Evolutionary conservation across 1,140 invertebrate genomes (phyloP).

Genomic region (Vanessa tameamea): DNA sequence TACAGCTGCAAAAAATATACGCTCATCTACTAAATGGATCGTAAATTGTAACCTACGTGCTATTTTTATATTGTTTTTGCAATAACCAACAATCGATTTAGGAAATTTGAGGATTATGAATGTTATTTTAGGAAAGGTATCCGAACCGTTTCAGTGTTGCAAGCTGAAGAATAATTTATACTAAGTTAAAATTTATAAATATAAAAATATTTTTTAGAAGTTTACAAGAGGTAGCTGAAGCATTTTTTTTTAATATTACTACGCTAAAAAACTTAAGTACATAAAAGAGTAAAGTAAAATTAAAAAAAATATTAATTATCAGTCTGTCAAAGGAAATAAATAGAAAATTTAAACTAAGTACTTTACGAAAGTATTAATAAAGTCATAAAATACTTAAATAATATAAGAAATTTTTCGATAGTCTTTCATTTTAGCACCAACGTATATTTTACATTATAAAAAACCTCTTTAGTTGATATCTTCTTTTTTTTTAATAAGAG

Average conservation of each 20-base stretch:
- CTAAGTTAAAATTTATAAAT: conserved; percentile 55
- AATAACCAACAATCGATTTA: conserved; percentile 68
- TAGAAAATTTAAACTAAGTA: conserved; percentile 27
- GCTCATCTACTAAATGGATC: conserved; percentile 53
- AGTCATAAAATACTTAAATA: conserved; percentile 27
- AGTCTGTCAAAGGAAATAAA: conserved; percentile 18
- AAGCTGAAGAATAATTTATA: conserved; percentile 41
- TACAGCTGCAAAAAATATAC: conserved; percentile 70
- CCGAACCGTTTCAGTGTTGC: conserved; percentile 50
- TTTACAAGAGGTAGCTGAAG: conserved; percentile 73
- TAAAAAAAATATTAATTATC: conserved; percentile 16
- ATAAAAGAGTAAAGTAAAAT: conserved; percentile 30
- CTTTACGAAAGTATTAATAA: conserved; percentile 15
- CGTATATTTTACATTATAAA: conserved; percentile 29
- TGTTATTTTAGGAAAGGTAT: conserved; percentile 55
- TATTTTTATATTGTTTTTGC: conserved; percentile 58
- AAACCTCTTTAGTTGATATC: conserved; percentile 24
- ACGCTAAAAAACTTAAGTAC: conserved; percentile 62
- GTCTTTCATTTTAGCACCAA: conserved; percentile 34
- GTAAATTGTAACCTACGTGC: conserved; percentile 57
- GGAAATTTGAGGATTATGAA: conserved; percentile 63
- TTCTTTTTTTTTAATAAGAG: conserved; percentile 16
- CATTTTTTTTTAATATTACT: conserved; percentile 46
- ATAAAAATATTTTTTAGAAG: conserved; percentile 73
- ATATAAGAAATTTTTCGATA: conserved; percentile 27